Percentiles rank a stretch among this genome's conserved stretches.
Evolutionary conservation across 2,113 vertebrate species (phyloP).

Genomic region (Apus apus): DNA sequence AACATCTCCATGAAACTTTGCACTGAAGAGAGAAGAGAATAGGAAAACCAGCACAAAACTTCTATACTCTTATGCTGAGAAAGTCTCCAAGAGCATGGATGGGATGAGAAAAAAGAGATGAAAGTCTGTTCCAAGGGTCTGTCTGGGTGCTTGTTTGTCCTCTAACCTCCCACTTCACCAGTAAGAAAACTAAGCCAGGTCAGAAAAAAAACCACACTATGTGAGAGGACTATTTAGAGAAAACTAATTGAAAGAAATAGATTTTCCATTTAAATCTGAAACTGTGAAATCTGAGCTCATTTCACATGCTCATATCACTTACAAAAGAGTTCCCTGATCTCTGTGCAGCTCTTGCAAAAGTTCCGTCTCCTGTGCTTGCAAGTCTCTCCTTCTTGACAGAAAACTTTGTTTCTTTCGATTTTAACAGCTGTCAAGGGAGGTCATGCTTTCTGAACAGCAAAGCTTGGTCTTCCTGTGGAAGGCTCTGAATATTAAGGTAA

Average conservation of each 20-base stretch:
- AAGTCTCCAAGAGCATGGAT: background rate
- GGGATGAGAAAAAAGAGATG: background rate
- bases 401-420: background rate
- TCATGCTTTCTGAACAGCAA: slow-evolving; percentile 9
- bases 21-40: background rate
- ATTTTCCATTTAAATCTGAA: slow-evolving; percentile 9
- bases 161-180: background rate
- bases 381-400: background rate
- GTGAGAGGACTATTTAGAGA: background rate
- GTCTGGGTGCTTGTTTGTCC: background rate
- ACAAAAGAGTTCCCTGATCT: background rate
- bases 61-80: background rate
- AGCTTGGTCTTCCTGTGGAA: background rate
- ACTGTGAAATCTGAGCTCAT: background rate
- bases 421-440: background rate
- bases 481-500: slow-evolving; percentile 36
- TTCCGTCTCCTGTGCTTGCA: background rate
- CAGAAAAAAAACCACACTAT: background rate
- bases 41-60: background rate
- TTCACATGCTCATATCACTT: background rate
- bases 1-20: background rate
- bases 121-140: background rate
- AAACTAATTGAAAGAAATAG: background rate
- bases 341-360: background rate
- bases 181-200: background rate